phyloP scores from a whole-genome alignment of 2,888 invertebrate species.

The Agrotis segetum region DNA sequence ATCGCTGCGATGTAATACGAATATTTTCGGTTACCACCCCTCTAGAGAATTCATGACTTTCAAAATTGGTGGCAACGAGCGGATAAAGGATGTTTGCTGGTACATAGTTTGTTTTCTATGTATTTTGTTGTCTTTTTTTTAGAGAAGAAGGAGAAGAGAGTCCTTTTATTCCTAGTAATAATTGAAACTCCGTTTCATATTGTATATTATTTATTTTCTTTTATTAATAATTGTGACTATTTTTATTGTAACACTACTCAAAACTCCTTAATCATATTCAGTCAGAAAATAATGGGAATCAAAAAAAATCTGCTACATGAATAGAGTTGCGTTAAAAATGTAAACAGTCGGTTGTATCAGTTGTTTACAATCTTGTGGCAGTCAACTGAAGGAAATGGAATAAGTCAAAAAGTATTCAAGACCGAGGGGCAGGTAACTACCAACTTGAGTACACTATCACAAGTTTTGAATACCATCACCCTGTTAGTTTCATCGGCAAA shows the following conservation, averaged over 20 bases:
- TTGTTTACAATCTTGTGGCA: slow-evolving; percentile 35
- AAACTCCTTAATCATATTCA: too few species aligned
- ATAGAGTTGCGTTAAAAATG: slow-evolving; percentile 22
- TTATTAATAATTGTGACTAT: too few species aligned
- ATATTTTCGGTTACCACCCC: slow-evolving; percentile 84
- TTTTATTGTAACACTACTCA: too few species aligned
- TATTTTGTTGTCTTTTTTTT: slow-evolving; percentile 4
- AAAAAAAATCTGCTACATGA: not conserved
- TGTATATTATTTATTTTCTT: too few species aligned
- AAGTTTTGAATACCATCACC: slow-evolving; percentile 47
- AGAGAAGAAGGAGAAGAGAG: too few species aligned
- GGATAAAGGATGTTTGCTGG: slow-evolving; percentile 70
- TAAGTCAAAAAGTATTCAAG: slow-evolving; percentile 47
- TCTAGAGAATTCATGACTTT: slow-evolving; percentile 84
- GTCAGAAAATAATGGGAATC: not conserved
- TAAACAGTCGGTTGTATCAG: slow-evolving; percentile 46
- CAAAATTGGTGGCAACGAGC: slow-evolving; percentile 77
- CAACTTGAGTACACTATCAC: slow-evolving; percentile 52
- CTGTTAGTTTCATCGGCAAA: slow-evolving; percentile 35
- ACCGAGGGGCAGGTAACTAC: slow-evolving; percentile 37
- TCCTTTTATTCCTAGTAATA: too few species aligned
- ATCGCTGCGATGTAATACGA: slow-evolving; percentile 83
- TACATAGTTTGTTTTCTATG: slow-evolving; percentile 37
- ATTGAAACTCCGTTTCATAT: too few species aligned
- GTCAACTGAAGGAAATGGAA: slow-evolving; percentile 53